Conservation (phyloP, 1,140 invertebrate genomes). For the Brachystomella parvula region DNA sequence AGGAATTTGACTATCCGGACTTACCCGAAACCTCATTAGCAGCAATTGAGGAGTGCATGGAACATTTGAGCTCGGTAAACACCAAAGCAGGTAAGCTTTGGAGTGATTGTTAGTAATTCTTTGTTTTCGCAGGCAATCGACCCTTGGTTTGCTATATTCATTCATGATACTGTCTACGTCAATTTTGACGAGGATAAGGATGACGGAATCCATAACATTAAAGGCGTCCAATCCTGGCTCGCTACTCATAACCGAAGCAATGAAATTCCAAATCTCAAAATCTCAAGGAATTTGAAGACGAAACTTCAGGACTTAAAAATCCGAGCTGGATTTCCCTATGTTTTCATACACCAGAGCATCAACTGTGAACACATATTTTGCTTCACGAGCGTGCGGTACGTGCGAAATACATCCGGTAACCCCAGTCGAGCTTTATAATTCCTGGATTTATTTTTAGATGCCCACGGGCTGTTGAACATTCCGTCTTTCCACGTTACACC, state of each 20-base stretch:
- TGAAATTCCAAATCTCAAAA: not conserved
- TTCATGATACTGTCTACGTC: conserved; percentile 21
- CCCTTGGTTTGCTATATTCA: conserved; percentile 9
- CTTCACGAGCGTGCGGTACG: conserved; percentile 60
- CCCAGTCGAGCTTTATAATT: conserved; percentile 44
- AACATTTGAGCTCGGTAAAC: conserved; percentile 58
- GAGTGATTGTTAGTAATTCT: not conserved
- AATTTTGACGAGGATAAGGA: not conserved
- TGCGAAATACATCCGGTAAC: conserved; percentile 48
- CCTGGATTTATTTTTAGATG: conserved; percentile 1
- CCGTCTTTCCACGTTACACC: not conserved
- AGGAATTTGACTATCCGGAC: conserved; percentile 14
- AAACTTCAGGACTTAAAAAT: conserved; percentile 20
- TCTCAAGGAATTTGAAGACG: conserved; percentile 15
- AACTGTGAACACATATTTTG: conserved; percentile 77
- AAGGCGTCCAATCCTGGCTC: not conserved
- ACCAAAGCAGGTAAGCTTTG: no score
- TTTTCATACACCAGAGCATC: conserved; percentile 74
- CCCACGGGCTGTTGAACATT: not conserved
- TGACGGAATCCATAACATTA: not conserved
- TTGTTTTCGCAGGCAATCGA: not conserved
- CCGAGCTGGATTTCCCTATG: conserved; percentile 62
- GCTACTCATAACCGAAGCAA: not conserved
- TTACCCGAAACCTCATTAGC: conserved; percentile 48
- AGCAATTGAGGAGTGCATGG: conserved; percentile 55